Evolutionary conservation across 2,113 vertebrate genomes (phyloP), one percentile per base, ranked within the genome.

Genomic region (Sylvia atricapilla): DNA sequence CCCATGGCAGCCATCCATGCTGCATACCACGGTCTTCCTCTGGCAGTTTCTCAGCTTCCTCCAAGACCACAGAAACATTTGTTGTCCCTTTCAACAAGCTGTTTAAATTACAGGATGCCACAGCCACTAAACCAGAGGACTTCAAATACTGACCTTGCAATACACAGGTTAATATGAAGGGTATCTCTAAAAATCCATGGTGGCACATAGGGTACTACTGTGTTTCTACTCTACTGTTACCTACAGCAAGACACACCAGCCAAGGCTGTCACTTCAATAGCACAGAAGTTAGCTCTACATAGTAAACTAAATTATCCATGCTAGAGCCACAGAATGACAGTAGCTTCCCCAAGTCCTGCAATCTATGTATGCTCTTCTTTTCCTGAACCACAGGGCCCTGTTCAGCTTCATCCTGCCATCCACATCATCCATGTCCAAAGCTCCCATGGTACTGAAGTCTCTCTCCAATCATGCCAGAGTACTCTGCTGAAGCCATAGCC

Each of bases 1-100:
- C 28, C 33, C 20, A 68, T 0, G 0, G 47, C 52, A 86, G 76
- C 76, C 30, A 90, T 15, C 41, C 52, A 69, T 0, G 0, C 50
- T 52, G 24, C 33, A 56, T 17, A 72, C 19, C 39, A 83, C 5
- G 10, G 18, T 70, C 60, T 58, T 66, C 46, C 70, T 79, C 68
- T 17, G 14, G 31, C 46, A 80, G 69, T 39, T 84, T 44, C 37
- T 68, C 39, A 47, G 49, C 19, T 44, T 75, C 13, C 43, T 84
- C 55, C 50, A 44, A 56, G 24, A 46, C 27, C 50, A 62, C 4
- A 1, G 62, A 81, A 77, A 52, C 1, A 0, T n/a, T n/a, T 64
- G 21, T 15, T 50, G 41, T 52, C 41, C 74, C 21, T 53, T 81
- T 77, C 27, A 66, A 60, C 3, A 16, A 6, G 9, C 13, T 58